Base-by-base conservation (phyloP, 1,140 invertebrate species). In the Drosophila kohkoa region DNA sequence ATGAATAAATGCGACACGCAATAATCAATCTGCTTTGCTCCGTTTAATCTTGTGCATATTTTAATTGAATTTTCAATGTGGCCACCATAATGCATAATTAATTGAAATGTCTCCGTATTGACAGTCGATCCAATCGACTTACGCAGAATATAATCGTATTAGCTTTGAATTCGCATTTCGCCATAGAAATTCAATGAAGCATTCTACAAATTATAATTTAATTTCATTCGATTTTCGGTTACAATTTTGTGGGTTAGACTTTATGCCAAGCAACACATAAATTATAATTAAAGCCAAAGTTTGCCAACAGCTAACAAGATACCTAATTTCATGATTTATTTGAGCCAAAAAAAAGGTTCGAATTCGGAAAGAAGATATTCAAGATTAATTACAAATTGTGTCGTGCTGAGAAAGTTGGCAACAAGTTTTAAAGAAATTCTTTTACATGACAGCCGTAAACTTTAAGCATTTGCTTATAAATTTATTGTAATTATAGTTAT, bases 31-130 rank as follows among this genome's bases (percentile, higher is more conserved):
- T 70, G 69, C 52, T 70, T 66, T 52, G 13, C 8, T 43, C 52
- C 60, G 71, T 78, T 69, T 78, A 83, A 89, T 77, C 70, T 66
- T 38, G 49, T 81, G 43, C 70, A 69, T 30, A 89, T 66, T 89
- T 85, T 78, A 88, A 89, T 89, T 89, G 74, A 77, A 89, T 78
- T 75, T 81, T 65, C 55, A 78, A 63, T 67, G 78, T 32, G 43
- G 58, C 70, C 82, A 52, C 77, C 81, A 25, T 25, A 88, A 88
- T 81, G 85, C 62, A 69, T 68, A 85, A 89, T 88, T 89, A 88
- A 88, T 89, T 85, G 67, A 89, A 77, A 87, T 72, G 51, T 83
- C 63, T 43, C 28, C 49, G 28, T 20, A 51, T 59, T 32, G 69
- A 32, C 60, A 64, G 38, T 10, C 67, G 28, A 35, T 13, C 28